Percentiles rank a stretch among this genome's conserved stretches.
phyloP scores from a whole-genome alignment of 2,888 invertebrate species.

The Vandiemenella viatica region DNA sequence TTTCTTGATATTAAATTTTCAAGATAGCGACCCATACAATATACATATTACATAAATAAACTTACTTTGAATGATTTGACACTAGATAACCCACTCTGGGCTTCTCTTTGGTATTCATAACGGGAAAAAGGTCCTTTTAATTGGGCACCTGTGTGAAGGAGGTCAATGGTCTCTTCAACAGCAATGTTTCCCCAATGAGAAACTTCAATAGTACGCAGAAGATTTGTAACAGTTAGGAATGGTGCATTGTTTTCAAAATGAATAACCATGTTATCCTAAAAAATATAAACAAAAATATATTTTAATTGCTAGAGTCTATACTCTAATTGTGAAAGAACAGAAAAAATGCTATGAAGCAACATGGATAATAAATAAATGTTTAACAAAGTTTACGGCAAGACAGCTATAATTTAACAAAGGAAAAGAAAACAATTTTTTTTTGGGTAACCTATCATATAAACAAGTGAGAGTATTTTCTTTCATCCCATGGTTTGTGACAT shows the following conservation, averaged over 20 bases:
- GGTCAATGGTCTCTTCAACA: constrained; percentile 83
- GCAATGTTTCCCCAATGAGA: constrained; percentile 99
- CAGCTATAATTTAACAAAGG: too few species aligned
- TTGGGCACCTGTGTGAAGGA: constrained; percentile 82
- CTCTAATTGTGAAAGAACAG: neutral
- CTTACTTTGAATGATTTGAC: constrained; percentile 76
- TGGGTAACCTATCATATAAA: too few species aligned
- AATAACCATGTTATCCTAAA: constrained; percentile 48
- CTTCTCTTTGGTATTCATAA: constrained; percentile 91
- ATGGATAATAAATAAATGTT: neutral
- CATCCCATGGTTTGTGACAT: too few species aligned
- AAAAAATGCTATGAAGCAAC: neutral
- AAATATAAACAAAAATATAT: too few species aligned
- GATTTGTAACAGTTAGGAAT: constrained; percentile 78
- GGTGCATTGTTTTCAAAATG: constrained; percentile 96
- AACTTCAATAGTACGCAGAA: constrained; percentile 82
- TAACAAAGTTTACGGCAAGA: too few species aligned
- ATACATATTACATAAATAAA: neutral
- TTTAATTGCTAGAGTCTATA: too few species aligned
- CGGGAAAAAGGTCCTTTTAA: constrained; percentile 91
- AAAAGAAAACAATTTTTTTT: too few species aligned
- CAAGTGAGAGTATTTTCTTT: too few species aligned
- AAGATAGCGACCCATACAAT: too few species aligned
- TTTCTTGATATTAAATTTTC: too few species aligned
- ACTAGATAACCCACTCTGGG: constrained; percentile 73